Base-by-base conservation (phyloP, 2,797 vertebrate species). In the Picus viridis region DNA sequence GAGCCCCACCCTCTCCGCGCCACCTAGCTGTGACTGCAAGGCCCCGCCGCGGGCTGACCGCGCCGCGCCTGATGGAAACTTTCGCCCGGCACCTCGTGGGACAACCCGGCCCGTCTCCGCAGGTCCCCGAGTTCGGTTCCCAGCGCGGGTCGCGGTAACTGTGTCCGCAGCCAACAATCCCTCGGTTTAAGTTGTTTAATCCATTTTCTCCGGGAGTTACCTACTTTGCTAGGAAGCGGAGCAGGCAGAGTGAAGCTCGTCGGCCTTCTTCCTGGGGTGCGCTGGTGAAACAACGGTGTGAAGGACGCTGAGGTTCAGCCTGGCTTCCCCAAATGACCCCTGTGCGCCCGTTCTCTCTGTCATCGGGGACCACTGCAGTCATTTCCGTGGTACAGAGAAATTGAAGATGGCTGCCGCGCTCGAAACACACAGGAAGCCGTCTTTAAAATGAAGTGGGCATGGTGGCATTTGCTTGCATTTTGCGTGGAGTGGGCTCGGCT, bases 1-100 rank as follows among this genome's bases (percentile, higher is more conserved):
- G 24, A 41, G 6, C 0, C 1, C 1, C 0, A 0, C 0, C 9
- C 20, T 4, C 71, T 1, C 7, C 20, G 54, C 65, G 77, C 64
- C 24, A 7, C 53, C 47, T 90, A 76, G 39, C 49, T 61, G 65
- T 26, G 2, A 2, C 29, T 10, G 39, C 10, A 1, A 91, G 89
- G 91, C 61, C 93, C 94, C 70, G 7, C 5, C 14, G 14, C 19
- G 58, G 83, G 75, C 86, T 88, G 89, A 7, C 91, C 49, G 9
- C 12, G 10, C 3, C 34, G 70, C 68, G 94, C 94, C 94, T 89
- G 91, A 71, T 9, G 1, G 16, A 15, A 76, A 56, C 2, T 34
- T 3, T 43, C 8, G 16, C 56, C 73, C 29, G 91, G 88, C 87
- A 58, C 4, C 2, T 6, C 3, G 1, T 0, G 1, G 23, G 65